Evolutionary conservation across 1,140 invertebrate genomes (phyloP).

Genomic region (Pseudobourletiella spinata): DNA sequence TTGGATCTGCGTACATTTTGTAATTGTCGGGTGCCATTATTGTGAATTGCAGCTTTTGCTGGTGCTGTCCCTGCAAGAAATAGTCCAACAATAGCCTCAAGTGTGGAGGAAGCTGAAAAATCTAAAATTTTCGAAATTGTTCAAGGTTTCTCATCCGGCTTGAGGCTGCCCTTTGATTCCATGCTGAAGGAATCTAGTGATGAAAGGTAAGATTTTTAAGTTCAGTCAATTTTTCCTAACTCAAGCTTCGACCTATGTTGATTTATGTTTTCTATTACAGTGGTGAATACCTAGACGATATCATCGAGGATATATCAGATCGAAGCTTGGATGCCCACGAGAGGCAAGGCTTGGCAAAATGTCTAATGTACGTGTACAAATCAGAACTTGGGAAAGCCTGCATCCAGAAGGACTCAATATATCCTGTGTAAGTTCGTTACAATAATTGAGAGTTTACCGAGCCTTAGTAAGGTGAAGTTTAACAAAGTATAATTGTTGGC

Average conservation of each 20-base stretch:
- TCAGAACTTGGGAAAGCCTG: constrained; percentile 24
- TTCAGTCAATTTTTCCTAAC: neutral
- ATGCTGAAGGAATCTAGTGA: constrained; percentile 14
- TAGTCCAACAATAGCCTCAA: constrained; percentile 12
- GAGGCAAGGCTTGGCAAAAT: constrained; percentile 18
- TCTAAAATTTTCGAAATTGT: constrained; percentile 29
- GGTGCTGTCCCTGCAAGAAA: constrained; percentile 17
- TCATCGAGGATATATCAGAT: neutral
- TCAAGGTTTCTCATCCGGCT: constrained; percentile 20
- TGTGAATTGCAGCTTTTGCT: constrained; percentile 5
- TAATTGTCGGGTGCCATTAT: too few species aligned
- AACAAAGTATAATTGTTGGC: neutral
- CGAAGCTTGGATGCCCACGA: constrained; percentile 10
- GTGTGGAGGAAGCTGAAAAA: constrained; percentile 29
- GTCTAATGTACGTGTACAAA: constrained; percentile 26
- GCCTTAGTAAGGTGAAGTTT: constrained; percentile 1
- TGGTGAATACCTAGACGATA: neutral
- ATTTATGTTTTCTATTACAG: neutral
- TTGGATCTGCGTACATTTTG: too few species aligned
- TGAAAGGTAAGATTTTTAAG: constrained; percentile 7
- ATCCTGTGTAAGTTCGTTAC: constrained; percentile 17
- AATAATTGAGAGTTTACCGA: neutral
- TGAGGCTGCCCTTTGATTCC: constrained; percentile 25
- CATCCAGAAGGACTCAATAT: constrained; percentile 16
- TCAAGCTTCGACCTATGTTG: neutral